These are phyloP conservation scores for Panthera tigris DNA, from an alignment of 2,113 vertebrate species.

Conservation along the genomic window DNA sequence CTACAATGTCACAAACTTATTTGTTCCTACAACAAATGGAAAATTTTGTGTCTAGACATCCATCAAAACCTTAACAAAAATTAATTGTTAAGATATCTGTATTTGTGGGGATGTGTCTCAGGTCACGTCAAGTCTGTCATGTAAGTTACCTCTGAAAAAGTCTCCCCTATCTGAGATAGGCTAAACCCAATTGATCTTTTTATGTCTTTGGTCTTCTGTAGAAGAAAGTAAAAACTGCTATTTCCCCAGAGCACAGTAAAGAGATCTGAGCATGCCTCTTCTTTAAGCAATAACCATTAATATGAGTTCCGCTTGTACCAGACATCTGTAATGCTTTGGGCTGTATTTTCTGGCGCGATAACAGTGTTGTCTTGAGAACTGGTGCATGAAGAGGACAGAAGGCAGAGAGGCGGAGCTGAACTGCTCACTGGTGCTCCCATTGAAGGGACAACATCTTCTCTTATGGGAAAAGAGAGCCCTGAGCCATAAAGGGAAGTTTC, in stretches of 20 bases:
- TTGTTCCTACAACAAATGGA: not conserved
- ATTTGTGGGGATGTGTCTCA: not conserved
- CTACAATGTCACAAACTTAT: not conserved
- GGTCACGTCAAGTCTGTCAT: not conserved
- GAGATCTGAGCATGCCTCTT: slow-evolving; percentile 74
- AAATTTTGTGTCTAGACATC: not conserved
- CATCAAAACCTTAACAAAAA: not conserved
- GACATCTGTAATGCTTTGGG: slow-evolving; percentile 85
- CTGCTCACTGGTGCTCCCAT: slow-evolving; percentile 73
- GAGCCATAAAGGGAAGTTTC: slow-evolving; percentile 75
- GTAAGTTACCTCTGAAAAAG: slow-evolving; percentile 41
- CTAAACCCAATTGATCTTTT: slow-evolving; percentile 66
- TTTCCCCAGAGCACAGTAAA: slow-evolving; percentile 77
- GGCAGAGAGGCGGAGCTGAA: slow-evolving; percentile 73
- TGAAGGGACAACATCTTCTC: slow-evolving; percentile 80
- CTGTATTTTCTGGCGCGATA: slow-evolving; percentile 84
- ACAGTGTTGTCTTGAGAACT: slow-evolving; percentile 82
- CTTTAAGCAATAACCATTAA: slow-evolving; percentile 85
- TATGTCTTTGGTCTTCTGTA: slow-evolving; percentile 48
- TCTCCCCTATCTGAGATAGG: slow-evolving; percentile 43
- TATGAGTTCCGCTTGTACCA: slow-evolving; percentile 81
- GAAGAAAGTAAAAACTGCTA: slow-evolving; percentile 67
- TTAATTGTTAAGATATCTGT: slow-evolving; percentile 37
- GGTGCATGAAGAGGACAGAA: slow-evolving; percentile 81
- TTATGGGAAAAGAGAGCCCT: slow-evolving; percentile 79